Conservation (phyloP, 1,140 invertebrate genomes). For the Nasonia giraulti region DNA sequence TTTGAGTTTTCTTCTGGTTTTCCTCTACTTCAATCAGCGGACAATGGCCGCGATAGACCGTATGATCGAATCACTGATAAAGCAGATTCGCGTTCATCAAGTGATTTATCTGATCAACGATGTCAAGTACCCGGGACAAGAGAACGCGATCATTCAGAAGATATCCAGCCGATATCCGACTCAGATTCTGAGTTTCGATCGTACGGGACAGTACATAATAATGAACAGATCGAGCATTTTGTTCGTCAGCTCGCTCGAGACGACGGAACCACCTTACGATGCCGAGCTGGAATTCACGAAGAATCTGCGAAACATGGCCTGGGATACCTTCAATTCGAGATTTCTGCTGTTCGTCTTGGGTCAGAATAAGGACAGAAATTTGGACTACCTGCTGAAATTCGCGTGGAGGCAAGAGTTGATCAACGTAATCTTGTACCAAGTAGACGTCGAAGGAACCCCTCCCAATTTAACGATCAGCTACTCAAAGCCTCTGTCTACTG, state of each 20-base stretch:
- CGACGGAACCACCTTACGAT: not conserved
- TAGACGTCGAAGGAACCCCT: not conserved
- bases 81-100: not conserved
- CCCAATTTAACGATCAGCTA: too few relatives aligned
- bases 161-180: not conserved
- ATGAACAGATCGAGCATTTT: not conserved
- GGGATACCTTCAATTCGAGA: slow-evolving; percentile 10
- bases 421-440: not conserved
- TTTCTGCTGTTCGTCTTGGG: not conserved
- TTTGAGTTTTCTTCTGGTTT: not conserved
- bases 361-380: not conserved
- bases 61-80: not conserved
- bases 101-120: not conserved
- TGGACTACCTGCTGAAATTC: not conserved
- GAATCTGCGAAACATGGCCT: not conserved
- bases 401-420: slow-evolving; percentile 7
- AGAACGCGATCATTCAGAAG: not conserved
- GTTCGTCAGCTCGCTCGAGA: not conserved
- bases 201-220: not conserved
- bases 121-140: not conserved
- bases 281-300: not conserved
- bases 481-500: not conserved
- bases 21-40: not conserved
- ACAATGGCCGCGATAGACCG: not conserved
- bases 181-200: not conserved